Base-by-base conservation (phyloP, 2,888 invertebrate genomes). In the Entomobrya proxima region DNA sequence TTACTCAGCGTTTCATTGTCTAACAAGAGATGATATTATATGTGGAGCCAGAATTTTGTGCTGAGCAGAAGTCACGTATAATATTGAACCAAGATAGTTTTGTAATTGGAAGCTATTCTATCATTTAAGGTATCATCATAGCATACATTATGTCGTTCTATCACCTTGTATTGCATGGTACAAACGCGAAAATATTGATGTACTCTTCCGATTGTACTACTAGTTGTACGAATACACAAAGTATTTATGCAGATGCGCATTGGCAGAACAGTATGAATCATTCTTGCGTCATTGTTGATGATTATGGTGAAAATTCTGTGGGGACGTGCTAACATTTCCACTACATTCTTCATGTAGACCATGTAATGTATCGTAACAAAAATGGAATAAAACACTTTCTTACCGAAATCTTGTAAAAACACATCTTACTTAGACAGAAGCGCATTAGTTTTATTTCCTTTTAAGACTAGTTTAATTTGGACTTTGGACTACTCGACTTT, bases 31-130 rank as follows among this genome's bases (percentile, higher is more conserved):
- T 47, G 30, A 75, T 24, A 82, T 32, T 32, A 76, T 32, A 24
- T 30, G 52, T 76, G 83, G 64, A 64, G 74, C 40, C 32, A 64
- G n/a, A 47, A 15, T 21, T 61, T 47, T 58, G 82, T 67, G 77
- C 58, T 78, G 79, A 79, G 77, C 77, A 79, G 37, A 32, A 85
- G 85, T 85, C 85, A 85, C 85, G 85, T 85, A 85, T 85, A 85
- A 85, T 85, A 85, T 85, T 85, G 79, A 75, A 58, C 79, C 78
- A 69, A 85, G 79, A 79, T 77, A 64, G 85, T 47, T 85, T 75
- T 74, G 47, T 79, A 85, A 85, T 84, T 84, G 72, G 84, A 69
- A 69, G 72, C 13, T 37, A 80, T 69, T 81, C 58, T 74, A 72
- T 74, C 44, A 61, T 61, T 77, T 77, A 50, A 74, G 35, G 37